These are phyloP conservation scores for Bugulina stolonifera DNA, from an alignment of 2,888 invertebrate genomes.

Conservation along the genomic window DNA sequence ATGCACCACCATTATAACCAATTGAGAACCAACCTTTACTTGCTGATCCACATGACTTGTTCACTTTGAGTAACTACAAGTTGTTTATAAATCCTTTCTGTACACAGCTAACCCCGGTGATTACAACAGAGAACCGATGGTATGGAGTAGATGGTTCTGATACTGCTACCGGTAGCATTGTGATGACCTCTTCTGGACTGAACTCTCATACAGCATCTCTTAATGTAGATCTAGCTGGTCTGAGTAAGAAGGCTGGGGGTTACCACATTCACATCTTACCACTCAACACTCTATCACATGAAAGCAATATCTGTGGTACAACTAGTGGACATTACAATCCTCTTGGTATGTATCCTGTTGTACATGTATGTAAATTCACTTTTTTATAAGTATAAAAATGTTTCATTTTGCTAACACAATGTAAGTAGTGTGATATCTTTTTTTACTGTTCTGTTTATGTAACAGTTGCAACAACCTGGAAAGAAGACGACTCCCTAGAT, in stretches of 20 bases:
- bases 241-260: constrained; percentile 62
- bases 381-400: too few species aligned
- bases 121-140: constrained; percentile 10
- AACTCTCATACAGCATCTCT: constrained; percentile 49
- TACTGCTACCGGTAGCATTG: not conserved
- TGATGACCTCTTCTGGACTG: not conserved
- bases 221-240: constrained; percentile 68
- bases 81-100: not conserved
- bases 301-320: constrained; percentile 2
- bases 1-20: too few species aligned
- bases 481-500: constrained; percentile 55
- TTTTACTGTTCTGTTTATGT: too few species aligned
- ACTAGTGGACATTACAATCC: constrained; percentile 23
- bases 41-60: too few species aligned
- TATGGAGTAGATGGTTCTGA: not conserved
- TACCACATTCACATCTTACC: constrained; percentile 73
- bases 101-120: constrained; percentile 4
- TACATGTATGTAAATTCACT: too few species aligned
- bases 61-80: too few species aligned
- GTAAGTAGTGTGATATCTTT: too few species aligned
- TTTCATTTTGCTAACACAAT: too few species aligned
- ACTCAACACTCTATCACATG: constrained; percentile 41
- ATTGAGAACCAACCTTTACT: too few species aligned
- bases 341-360: not conserved
- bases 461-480: not conserved